A percentile compares a stretch with the other conserved stretches of the same genome.
Conservation (phyloP, 2,888 invertebrate genomes). For the Cheilosia pagana region DNA sequence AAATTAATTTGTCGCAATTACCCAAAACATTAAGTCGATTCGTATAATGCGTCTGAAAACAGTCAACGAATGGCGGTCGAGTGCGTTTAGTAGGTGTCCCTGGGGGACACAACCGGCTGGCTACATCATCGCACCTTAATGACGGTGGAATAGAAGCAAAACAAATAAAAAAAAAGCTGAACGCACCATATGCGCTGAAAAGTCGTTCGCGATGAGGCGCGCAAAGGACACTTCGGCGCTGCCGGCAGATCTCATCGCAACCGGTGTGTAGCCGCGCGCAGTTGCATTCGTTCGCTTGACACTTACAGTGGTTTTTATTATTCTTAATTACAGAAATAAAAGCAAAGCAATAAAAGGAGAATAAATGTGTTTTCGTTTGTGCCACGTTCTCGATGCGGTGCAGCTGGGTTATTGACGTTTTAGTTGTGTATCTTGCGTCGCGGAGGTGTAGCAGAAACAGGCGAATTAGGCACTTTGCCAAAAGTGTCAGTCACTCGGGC, state of each 20-base stretch:
- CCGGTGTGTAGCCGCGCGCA: neutral
- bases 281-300: slow-evolving; percentile 16
- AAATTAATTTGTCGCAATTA: slow-evolving; percentile 72
- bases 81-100: slow-evolving; percentile 20
- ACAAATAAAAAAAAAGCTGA: slow-evolving; percentile 8
- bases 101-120: slow-evolving; percentile 27
- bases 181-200: slow-evolving; percentile 47
- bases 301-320: slow-evolving; percentile 49
- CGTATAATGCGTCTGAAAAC: slow-evolving; percentile 17
- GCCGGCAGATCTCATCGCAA: neutral
- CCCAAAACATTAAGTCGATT: slow-evolving; percentile 49
- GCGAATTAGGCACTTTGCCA: slow-evolving; percentile 72
- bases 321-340: slow-evolving; percentile 61
- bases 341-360: slow-evolving; percentile 54
- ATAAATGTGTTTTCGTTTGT: slow-evolving; percentile 52
- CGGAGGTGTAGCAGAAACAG: neutral
- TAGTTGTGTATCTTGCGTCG: neutral
- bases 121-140: slow-evolving; percentile 23
- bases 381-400: slow-evolving; percentile 58
- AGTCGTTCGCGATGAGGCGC: slow-evolving; percentile 36
- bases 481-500: slow-evolving; percentile 65
- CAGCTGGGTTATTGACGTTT: slow-evolving; percentile 73
- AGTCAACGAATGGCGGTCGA: slow-evolving; percentile 30
- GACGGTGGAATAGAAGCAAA: neutral
- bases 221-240: slow-evolving; percentile 26